phyloP scores from a whole-genome alignment of 2,797 vertebrate species.

The Anguilla megastoma region DNA sequence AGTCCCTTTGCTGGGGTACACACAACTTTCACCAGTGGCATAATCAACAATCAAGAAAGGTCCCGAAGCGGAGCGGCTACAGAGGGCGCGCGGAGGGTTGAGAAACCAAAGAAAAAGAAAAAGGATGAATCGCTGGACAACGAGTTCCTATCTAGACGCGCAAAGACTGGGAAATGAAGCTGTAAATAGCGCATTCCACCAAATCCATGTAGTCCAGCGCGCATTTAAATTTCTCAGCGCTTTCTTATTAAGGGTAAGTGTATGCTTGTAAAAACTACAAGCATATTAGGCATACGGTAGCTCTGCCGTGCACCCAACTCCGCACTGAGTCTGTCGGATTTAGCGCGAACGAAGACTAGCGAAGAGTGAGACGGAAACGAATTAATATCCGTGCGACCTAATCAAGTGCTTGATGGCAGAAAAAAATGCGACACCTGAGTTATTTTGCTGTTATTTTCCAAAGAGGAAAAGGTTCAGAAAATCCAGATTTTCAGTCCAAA shows the following conservation, averaged over 20 bases:
- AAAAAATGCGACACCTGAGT: constrained; percentile 57
- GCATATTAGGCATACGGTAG: constrained; percentile 51
- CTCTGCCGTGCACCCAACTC: constrained; percentile 54
- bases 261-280: constrained; percentile 40
- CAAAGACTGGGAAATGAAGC: constrained; percentile 31
- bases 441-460: constrained; percentile 59
- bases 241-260: constrained; percentile 42
- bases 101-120: constrained; percentile 38
- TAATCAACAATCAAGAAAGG: constrained; percentile 53
- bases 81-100: constrained; percentile 22
- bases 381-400: constrained; percentile 58
- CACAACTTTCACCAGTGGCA: constrained; percentile 67
- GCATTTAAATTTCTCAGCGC: constrained; percentile 39
- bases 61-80: constrained; percentile 48
- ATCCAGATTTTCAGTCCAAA: constrained; percentile 53
- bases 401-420: constrained; percentile 60
- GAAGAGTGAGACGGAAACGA: constrained; percentile 40
- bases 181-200: constrained; percentile 42
- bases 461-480: constrained; percentile 53
- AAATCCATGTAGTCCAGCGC: constrained; percentile 30
- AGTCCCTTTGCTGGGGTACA: constrained; percentile 60
- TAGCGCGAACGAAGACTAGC: constrained; percentile 37
- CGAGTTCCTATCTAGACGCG: constrained; percentile 36
- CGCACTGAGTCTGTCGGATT: constrained; percentile 51
- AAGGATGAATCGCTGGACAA: constrained; percentile 44